phyloP scores from a whole-genome alignment of 2,113 vertebrate genomes.

The Egretta garzetta region DNA sequence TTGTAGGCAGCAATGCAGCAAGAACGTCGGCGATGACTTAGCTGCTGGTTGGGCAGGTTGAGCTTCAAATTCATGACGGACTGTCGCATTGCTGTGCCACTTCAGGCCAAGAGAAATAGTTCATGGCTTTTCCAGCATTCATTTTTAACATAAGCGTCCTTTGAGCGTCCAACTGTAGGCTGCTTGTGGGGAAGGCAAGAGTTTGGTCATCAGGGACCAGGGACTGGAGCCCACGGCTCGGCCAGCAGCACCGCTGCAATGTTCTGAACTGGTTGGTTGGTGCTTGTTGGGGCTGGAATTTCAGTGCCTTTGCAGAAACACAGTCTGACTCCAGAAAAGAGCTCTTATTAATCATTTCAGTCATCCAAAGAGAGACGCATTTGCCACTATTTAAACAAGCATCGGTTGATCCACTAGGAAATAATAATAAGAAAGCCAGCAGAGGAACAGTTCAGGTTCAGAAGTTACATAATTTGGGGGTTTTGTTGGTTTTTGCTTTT shows the following conservation, averaged over 20 bases:
- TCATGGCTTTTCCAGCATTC: not conserved
- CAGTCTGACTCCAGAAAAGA: not conserved
- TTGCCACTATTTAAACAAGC: not conserved
- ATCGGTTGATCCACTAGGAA: not conserved
- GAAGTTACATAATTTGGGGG: not conserved
- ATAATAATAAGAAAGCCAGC: not conserved
- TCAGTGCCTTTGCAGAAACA: not conserved
- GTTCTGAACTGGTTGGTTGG: rapidly evolving
- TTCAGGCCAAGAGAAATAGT: not conserved
- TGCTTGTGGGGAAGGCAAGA: rapidly evolving
- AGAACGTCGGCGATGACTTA: not conserved
- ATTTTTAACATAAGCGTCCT: not conserved
- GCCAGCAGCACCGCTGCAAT: not conserved
- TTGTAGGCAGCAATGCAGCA: not conserved
- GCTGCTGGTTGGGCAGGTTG: not conserved
- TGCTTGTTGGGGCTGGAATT: not conserved
- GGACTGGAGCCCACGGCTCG: rapidly evolving
- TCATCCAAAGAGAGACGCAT: not conserved
- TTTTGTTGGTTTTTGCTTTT: not conserved
- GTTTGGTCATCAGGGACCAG: rapidly evolving
- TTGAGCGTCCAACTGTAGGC: rapidly evolving
- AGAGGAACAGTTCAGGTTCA: not conserved
- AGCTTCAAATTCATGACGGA: not conserved
- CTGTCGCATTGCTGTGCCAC: not conserved
- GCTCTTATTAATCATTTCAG: not conserved